phyloP scores from a whole-genome alignment of 2,113 vertebrate species.

The Serilophus lunatus region DNA sequence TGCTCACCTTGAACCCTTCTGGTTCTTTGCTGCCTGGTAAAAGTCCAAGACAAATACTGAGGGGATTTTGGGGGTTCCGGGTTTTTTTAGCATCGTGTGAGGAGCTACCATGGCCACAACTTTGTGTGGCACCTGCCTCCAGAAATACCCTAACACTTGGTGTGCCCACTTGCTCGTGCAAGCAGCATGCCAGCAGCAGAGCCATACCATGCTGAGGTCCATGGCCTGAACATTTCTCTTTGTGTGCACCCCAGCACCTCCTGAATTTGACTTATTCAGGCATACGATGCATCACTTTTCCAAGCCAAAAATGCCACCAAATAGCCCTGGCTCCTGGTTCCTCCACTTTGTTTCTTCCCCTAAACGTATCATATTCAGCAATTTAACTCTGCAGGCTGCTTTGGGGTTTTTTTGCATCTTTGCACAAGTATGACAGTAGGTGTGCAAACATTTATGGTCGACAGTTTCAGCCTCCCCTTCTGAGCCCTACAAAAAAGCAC shows the following conservation, averaged over 20 bases:
- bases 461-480: not conserved
- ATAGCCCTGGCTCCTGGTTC: not conserved
- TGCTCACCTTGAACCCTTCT: not conserved
- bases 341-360: not conserved
- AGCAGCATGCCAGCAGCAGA: not conserved
- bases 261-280: not conserved
- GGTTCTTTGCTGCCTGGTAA: not conserved
- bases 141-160: not conserved
- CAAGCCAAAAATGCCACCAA: not conserved
- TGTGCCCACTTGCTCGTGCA: fast-evolving
- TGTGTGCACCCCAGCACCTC: not conserved
- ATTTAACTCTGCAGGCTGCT: not conserved
- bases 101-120: not conserved
- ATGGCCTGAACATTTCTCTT: not conserved
- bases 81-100: not conserved
- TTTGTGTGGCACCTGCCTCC: not conserved
- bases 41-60: not conserved
- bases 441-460: not conserved
- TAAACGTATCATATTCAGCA: not conserved
- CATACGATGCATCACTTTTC: not conserved
- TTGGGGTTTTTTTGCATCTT: not conserved
- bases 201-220: fast-evolving
- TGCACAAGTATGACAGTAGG: not conserved
- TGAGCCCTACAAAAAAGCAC: not conserved
- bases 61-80: not conserved